A percentile compares a stretch with the other conserved stretches of the same genome.
Evolutionary conservation across 2,797 vertebrate genomes (phyloP).

Genomic region (Falco berigora): DNA sequence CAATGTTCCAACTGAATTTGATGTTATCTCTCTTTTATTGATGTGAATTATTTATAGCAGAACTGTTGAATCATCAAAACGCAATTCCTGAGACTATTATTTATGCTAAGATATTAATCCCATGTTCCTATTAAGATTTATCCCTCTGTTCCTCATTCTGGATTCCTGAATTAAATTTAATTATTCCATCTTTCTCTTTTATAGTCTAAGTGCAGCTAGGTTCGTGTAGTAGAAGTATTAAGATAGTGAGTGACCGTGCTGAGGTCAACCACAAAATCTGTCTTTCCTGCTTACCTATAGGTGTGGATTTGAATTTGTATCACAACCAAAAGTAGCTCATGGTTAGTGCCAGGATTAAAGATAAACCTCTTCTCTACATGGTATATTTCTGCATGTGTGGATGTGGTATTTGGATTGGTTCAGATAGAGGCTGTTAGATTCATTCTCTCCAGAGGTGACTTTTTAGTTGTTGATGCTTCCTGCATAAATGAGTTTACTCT

Average conservation of each 20-base stretch:
- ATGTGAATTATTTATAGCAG: constrained; percentile 41
- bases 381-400: not conserved
- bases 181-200: constrained; percentile 19
- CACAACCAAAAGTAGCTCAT: not conserved
- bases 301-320: not conserved
- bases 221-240: not conserved
- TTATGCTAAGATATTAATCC: constrained; percentile 54
- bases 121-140: constrained; percentile 50
- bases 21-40: constrained; percentile 30
- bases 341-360: not conserved
- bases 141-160: constrained; percentile 30
- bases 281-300: not conserved
- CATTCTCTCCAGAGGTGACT: not conserved
- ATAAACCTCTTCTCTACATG: not conserved
- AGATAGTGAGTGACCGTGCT: not conserved
- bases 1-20: not conserved
- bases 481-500: not conserved
- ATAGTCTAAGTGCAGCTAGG: not conserved
- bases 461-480: not conserved
- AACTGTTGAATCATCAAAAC: constrained; percentile 11
- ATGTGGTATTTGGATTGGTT: not conserved
- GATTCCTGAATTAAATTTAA: constrained; percentile 41
- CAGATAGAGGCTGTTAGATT: not conserved
- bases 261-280: constrained; percentile 1
- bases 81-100: constrained; percentile 10